Evolutionary conservation across 2,888 invertebrate species (phyloP).

Genomic region (Aethes cnicana): DNA sequence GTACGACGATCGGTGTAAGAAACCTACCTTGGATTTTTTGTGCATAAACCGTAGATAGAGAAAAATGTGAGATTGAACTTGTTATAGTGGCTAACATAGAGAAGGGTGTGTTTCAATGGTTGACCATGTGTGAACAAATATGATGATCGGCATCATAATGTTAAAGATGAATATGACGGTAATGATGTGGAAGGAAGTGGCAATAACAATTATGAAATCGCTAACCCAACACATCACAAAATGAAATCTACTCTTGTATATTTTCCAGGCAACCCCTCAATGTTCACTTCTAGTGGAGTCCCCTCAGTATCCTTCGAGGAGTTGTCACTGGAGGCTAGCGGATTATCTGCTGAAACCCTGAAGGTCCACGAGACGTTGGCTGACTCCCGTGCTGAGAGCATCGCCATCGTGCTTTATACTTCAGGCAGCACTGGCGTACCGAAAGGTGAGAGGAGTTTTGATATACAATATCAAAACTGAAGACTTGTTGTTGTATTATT

Average conservation of each 20-base stretch:
- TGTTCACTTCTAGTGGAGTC: slow-evolving; percentile 62
- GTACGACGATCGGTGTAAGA: slow-evolving; percentile 84
- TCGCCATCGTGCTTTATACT: slow-evolving; percentile 90
- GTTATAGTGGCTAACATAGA: too few species aligned
- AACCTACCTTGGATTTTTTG: too few species aligned
- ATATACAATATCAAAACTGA: neutral
- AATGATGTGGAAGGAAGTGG: too few species aligned
- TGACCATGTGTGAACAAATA: too few species aligned
- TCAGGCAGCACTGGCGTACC: slow-evolving; percentile 95
- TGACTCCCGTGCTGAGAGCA: slow-evolving; percentile 66
- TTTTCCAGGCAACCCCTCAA: slow-evolving; percentile 58
- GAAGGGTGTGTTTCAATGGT: too few species aligned
- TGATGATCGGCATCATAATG: too few species aligned
- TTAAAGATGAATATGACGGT: too few species aligned
- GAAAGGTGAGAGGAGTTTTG: slow-evolving; percentile 85
- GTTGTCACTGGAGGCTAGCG: slow-evolving; percentile 68
- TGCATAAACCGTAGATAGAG: too few species aligned
- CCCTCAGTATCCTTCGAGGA: slow-evolving; percentile 75
- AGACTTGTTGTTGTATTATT: neutral
- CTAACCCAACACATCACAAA: too few species aligned
- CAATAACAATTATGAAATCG: too few species aligned
- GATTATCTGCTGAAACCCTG: slow-evolving; percentile 61
- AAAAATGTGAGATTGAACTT: too few species aligned
- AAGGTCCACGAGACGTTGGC: slow-evolving; percentile 65
- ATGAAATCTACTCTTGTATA: too few species aligned